Evolutionary conservation across 2,113 vertebrate species (phyloP).

Genomic region (Actinemys pallida): DNA sequence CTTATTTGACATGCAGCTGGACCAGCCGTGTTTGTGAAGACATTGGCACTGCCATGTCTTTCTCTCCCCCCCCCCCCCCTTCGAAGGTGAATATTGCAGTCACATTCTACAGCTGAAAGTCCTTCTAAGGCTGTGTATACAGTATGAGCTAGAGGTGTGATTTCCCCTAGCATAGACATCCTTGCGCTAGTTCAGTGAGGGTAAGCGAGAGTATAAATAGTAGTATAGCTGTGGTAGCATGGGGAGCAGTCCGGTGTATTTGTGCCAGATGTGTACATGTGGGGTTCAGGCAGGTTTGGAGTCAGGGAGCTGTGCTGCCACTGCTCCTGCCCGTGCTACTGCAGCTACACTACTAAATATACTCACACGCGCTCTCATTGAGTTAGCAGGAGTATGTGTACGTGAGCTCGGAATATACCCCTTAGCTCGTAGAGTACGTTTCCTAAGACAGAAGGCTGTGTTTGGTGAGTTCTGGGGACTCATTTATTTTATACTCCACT

Average conservation of each 20-base stretch:
- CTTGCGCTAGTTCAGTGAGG: background rate
- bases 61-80: no score
- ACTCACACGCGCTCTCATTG: background rate
- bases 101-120: rapidly evolving
- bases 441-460: background rate
- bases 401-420: background rate
- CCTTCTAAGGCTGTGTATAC: background rate
- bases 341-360: background rate
- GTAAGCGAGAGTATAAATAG: background rate
- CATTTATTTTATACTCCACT: background rate
- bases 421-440: background rate
- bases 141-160: background rate
- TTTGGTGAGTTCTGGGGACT: background rate
- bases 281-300: background rate
- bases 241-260: background rate
- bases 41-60: background rate
- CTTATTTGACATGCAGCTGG: rapidly evolving
- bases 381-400: background rate
- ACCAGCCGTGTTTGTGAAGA: background rate
- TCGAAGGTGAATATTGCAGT: rapidly evolving
- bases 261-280: background rate
- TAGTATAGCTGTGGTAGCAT: background rate
- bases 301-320: background rate
- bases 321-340: background rate
- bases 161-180: background rate